These are phyloP conservation scores for Pavo muticus DNA, from an alignment of 2,113 vertebrate species.

Conservation along the genomic window DNA sequence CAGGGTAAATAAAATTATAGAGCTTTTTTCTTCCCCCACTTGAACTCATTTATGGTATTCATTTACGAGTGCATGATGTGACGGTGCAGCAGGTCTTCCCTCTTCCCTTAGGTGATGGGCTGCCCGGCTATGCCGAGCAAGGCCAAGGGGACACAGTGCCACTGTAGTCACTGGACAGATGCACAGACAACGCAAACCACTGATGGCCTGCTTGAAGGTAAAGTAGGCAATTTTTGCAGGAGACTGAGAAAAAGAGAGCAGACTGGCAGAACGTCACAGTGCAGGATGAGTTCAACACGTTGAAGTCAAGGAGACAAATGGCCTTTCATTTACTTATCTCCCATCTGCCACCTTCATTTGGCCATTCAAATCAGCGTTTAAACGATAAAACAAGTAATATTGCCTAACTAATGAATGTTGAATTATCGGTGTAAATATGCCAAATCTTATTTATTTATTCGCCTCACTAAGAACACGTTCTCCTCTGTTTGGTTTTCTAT, in stretches of 20 bases:
- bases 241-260: background rate
- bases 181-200: background rate
- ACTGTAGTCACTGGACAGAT: fast-evolving
- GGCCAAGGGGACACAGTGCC: background rate
- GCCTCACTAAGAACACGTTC: constrained; percentile 25
- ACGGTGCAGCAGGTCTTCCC: background rate
- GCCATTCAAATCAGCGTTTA: constrained; percentile 18
- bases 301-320: constrained; percentile 2
- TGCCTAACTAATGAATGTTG: constrained; percentile 34
- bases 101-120: background rate
- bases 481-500: constrained; percentile 38
- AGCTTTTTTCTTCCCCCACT: background rate
- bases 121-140: background rate
- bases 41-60: constrained; percentile 31
- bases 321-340: background rate
- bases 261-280: background rate
- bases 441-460: constrained; percentile 62
- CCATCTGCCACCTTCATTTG: constrained; percentile 46
- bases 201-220: background rate
- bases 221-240: background rate
- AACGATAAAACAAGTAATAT: constrained; percentile 30
- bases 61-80: constrained; percentile 5
- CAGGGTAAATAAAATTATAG: constrained; percentile 47
- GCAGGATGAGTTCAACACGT: fast-evolving
- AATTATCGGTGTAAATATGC: constrained; percentile 41